Evolutionary conservation across 2,888 invertebrate genomes (phyloP).

Genomic region (Abrostola triplasia): DNA sequence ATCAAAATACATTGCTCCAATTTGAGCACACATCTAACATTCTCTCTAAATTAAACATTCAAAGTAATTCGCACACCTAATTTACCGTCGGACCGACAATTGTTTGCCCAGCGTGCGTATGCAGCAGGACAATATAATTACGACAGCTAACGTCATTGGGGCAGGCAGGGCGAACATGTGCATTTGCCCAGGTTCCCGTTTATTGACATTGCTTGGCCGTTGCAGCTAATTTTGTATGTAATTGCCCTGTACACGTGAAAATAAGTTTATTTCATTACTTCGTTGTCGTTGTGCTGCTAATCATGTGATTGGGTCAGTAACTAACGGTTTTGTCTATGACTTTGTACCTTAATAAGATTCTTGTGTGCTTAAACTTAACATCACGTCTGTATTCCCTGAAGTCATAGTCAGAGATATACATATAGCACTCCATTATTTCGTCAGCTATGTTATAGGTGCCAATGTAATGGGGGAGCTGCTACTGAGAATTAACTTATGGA

Average conservation of each 20-base stretch:
- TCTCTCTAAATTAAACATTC: conserved; percentile 49
- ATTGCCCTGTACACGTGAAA: neutral
- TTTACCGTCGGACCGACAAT: conserved; percentile 46
- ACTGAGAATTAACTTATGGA: too few relatives aligned
- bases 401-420: too few relatives aligned
- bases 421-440: too few relatives aligned
- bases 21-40: conserved; percentile 33
- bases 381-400: too few relatives aligned
- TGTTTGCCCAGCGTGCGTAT: conserved; percentile 50
- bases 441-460: too few relatives aligned
- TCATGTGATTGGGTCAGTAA: neutral
- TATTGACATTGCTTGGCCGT: conserved; percentile 32
- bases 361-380: too few relatives aligned
- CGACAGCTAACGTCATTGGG: conserved; percentile 44
- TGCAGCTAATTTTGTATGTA: conserved; percentile 34
- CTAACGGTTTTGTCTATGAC: neutral
- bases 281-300: neutral
- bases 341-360: neutral
- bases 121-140: conserved; percentile 55
- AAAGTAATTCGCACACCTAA: conserved; percentile 58
- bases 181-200: conserved; percentile 41
- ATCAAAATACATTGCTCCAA: conserved; percentile 33
- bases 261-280: conserved; percentile 12
- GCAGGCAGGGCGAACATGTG: conserved; percentile 29
- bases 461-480: too few relatives aligned